These are phyloP conservation scores for Taenaris catops DNA, from an alignment of 2,888 invertebrate species.

Conservation along the genomic window DNA sequence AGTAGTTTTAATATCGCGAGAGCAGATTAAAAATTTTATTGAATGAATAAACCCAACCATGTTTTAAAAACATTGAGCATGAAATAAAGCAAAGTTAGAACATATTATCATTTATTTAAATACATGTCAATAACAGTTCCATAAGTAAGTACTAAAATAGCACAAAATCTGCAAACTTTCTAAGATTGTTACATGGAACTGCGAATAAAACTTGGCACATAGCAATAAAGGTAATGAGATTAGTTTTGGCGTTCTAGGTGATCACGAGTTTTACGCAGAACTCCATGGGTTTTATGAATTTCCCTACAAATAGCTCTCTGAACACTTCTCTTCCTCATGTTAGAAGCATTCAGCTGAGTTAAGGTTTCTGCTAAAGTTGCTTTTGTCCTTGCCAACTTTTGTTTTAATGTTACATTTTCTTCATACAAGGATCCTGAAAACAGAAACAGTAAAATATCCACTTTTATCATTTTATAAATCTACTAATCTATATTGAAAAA, in stretches of 20 bases:
- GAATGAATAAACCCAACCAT: too few species aligned
- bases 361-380: conserved; percentile 88
- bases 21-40: too few species aligned
- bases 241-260: conserved; percentile 80
- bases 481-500: too few species aligned
- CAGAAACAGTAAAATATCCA: too few species aligned
- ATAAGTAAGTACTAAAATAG: conserved; percentile 14
- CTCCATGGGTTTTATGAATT: conserved; percentile 88
- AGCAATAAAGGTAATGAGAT: conserved; percentile 2
- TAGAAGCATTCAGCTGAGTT: conserved; percentile 86
- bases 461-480: too few species aligned
- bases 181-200: too few species aligned
- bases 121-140: neutral
- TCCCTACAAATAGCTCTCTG: conserved; percentile 91
- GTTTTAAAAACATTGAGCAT: too few species aligned
- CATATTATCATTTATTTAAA: too few species aligned
- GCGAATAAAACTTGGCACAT: neutral
- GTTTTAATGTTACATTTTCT: conserved; percentile 86
- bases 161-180: too few species aligned
- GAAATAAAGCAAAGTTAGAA: too few species aligned
- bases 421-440: conserved; percentile 62
- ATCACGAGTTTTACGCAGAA: conserved; percentile 86
- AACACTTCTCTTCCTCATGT: conserved; percentile 89
- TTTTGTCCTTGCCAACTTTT: conserved; percentile 84
- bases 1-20: too few species aligned